A percentile compares a stretch with the other conserved stretches of the same genome.
Evolutionary conservation across 1,140 invertebrate genomes (phyloP).

Genomic region (Dufourea novaeangliae): DNA sequence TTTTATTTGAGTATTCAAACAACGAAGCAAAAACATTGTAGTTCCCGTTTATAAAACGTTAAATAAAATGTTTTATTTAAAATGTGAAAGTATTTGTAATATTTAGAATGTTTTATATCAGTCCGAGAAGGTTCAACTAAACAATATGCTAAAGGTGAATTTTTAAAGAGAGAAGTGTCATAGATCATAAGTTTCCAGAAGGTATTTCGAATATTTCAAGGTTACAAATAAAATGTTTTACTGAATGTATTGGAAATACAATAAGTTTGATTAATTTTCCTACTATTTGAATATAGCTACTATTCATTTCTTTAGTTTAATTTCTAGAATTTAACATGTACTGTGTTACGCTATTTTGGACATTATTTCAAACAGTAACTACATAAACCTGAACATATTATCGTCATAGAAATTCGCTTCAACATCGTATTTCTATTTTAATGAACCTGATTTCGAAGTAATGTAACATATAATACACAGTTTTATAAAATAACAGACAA

Average conservation of each 20-base stretch:
- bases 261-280: neutral
- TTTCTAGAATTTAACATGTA: neutral
- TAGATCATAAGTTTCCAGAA: neutral
- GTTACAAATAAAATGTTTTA: neutral
- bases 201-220: neutral
- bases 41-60: neutral
- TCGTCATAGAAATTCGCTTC: neutral
- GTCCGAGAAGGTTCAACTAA: neutral
- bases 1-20: neutral
- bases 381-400: neutral
- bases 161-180: neutral
- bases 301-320: neutral
- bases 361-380: neutral
- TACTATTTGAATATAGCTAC: no score
- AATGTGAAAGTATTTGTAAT: neutral
- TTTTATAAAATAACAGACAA: neutral
- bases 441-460: neutral
- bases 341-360: neutral
- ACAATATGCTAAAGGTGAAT: neutral
- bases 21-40: neutral
- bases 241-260: neutral
- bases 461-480: neutral
- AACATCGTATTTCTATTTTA: neutral
- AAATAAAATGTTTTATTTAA: neutral
- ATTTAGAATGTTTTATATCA: neutral